Evolutionary conservation across 2,888 invertebrate genomes (phyloP).

Genomic region (Drepana falcataria): DNA sequence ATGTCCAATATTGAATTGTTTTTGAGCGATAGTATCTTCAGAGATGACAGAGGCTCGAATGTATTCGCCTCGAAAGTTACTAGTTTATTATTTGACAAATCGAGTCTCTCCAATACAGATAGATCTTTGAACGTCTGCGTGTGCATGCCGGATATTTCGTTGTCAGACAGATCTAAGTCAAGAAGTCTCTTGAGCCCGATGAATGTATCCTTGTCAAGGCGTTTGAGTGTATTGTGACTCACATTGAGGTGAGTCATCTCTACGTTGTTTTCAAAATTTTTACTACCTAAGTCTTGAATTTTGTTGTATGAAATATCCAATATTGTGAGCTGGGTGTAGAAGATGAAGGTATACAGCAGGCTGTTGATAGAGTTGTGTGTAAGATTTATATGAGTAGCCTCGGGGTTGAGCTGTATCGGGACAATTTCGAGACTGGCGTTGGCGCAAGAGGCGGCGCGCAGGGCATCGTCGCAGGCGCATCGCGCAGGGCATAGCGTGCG

Average conservation of each 20-base stretch:
- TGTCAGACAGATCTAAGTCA: slow-evolving; percentile 86
- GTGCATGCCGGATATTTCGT: slow-evolving; percentile 86
- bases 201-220: slow-evolving; percentile 86
- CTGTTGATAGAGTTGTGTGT: slow-evolving; percentile 90
- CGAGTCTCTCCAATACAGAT: slow-evolving; percentile 84
- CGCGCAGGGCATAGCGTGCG: slow-evolving; percentile 87
- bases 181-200: slow-evolving; percentile 83
- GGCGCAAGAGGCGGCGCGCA: slow-evolving; percentile 86
- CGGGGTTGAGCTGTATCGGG: slow-evolving; percentile 93
- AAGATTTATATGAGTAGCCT: slow-evolving; percentile 88
- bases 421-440: slow-evolving; percentile 89
- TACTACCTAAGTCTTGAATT: slow-evolving; percentile 87
- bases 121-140: slow-evolving; percentile 88
- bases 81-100: slow-evolving; percentile 87
- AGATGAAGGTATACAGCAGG: slow-evolving; percentile 86
- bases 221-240: slow-evolving; percentile 85
- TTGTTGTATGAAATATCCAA: slow-evolving; percentile 91
- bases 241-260: slow-evolving; percentile 87
- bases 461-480: slow-evolving; percentile 89
- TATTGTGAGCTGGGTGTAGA: slow-evolving; percentile 88
- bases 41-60: slow-evolving; percentile 83
- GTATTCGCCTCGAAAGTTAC: slow-evolving; percentile 85
- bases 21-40: slow-evolving; percentile 85
- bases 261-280: slow-evolving; percentile 88
- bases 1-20: slow-evolving; percentile 89